These are phyloP conservation scores for Aethina tumida DNA, from an alignment of 1,140 invertebrate species.

Conservation along the genomic window DNA sequence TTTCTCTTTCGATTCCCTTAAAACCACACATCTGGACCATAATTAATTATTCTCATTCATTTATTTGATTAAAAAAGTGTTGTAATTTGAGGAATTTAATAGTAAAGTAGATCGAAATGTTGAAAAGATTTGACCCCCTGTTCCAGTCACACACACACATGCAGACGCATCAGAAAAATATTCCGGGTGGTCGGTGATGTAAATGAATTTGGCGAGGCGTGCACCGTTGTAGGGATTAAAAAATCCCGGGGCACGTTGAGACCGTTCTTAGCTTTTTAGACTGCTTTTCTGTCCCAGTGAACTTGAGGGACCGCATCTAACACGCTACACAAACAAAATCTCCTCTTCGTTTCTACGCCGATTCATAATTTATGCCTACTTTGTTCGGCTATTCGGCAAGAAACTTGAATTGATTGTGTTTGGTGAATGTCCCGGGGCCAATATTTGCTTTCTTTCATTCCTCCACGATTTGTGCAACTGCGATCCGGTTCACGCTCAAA, in stretches of 20 bases:
- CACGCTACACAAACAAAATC: conserved; percentile 6
- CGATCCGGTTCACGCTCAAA: not conserved
- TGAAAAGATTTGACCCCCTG: too few species aligned
- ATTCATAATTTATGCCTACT: not conserved
- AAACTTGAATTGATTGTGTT: not conserved
- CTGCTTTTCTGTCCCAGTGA: conserved; percentile 1
- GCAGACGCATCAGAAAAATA: too few species aligned
- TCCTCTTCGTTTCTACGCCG: not conserved
- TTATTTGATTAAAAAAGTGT: too few species aligned
- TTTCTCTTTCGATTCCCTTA: too few species aligned
- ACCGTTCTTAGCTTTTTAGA: not conserved
- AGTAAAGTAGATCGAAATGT: too few species aligned
- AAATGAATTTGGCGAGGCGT: conserved; percentile 10
- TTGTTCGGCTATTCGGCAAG: not conserved
- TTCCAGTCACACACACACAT: too few species aligned
- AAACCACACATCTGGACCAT: too few species aligned
- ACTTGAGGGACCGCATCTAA: conserved; percentile 7
- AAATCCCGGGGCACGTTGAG: conserved; percentile 5
- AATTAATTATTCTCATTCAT: too few species aligned
- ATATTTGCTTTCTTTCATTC: not conserved
- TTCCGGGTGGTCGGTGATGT: conserved; percentile 10
- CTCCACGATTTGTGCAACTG: not conserved
- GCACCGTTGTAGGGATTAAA: conserved; percentile 5
- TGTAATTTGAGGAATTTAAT: too few species aligned
- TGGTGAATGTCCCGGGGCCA: not conserved